Conservation (phyloP, 2,888 invertebrate genomes). For the Yponomeuta sedellus region DNA sequence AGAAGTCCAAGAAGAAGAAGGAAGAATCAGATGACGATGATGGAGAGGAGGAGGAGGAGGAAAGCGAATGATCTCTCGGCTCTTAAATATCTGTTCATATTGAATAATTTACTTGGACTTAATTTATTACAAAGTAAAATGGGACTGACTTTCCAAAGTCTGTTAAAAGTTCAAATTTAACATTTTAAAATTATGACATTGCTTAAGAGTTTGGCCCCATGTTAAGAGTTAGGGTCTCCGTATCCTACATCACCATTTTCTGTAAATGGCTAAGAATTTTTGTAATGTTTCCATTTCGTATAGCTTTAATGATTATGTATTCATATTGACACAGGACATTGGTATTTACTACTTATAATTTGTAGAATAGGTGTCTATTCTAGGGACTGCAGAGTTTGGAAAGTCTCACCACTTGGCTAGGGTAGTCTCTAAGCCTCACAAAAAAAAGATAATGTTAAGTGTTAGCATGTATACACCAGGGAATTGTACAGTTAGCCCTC, state of each 20-base stretch:
- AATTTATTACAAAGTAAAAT: conserved; percentile 75
- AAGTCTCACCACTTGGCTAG: conserved; percentile 68
- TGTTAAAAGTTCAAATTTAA: conserved; percentile 29
- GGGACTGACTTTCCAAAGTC: conserved; percentile 74
- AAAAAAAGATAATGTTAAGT: conserved; percentile 70
- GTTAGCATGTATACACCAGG: conserved; percentile 74
- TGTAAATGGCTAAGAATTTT: not conserved
- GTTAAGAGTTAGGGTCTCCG: not conserved
- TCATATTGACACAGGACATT: conserved; percentile 8
- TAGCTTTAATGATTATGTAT: conserved; percentile 16
- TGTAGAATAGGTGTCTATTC: conserved; percentile 13
- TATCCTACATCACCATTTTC: not conserved
- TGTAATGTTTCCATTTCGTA: conserved; percentile 21
- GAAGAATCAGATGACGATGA: conserved; percentile 80
- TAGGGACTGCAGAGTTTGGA: conserved; percentile 65
- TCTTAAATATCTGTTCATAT: conserved; percentile 66
- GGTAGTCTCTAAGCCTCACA: conserved; percentile 67
- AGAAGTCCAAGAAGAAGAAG: conserved; percentile 78
- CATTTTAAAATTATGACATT: conserved; percentile 25
- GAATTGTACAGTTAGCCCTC: conserved; percentile 77
- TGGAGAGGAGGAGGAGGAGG: conserved; percentile 79
- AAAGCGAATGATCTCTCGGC: conserved; percentile 79
- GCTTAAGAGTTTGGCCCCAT: conserved; percentile 21
- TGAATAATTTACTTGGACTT: conserved; percentile 76
- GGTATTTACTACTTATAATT: conserved; percentile 41